Conservation (phyloP, 2,797 vertebrate genomes). For the Pseudomugil tenellus region DNA sequence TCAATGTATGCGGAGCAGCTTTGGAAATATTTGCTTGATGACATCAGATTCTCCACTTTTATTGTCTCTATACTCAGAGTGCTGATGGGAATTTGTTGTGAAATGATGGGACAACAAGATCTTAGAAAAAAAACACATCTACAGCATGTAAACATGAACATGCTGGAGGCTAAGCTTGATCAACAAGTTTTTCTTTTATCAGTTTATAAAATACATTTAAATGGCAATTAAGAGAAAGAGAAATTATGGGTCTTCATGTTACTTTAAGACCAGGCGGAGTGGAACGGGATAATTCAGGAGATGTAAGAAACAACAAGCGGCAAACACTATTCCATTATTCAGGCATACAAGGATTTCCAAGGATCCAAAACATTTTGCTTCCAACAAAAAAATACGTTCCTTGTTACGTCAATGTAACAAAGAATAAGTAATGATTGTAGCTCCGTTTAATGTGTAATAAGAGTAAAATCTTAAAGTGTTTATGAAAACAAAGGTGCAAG, state of each 20-base stretch:
- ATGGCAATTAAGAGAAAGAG: neutral
- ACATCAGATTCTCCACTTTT: conserved; percentile 48
- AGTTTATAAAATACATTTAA: neutral
- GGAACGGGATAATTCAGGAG: neutral
- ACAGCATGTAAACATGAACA: neutral
- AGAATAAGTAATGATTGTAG: too few relatives aligned
- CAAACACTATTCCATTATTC: neutral
- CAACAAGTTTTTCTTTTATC: neutral
- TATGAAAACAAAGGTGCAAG: neutral
- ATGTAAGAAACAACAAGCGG: neutral
- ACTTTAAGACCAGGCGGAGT: too few relatives aligned
- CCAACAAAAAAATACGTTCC: neutral
- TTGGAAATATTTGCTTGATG: conserved; percentile 58
- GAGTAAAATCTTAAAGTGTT: neutral
- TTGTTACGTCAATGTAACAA: neutral
- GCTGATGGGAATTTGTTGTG: neutral
- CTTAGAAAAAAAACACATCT: neutral
- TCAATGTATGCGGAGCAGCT: conserved; percentile 55
- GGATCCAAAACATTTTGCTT: neutral
- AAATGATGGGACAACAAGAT: conserved; percentile 18
- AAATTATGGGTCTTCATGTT: neutral
- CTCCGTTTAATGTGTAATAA: neutral
- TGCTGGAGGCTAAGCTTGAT: neutral
- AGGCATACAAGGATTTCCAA: neutral
- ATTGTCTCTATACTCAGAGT: conserved; percentile 37